A percentile compares a stretch with the other conserved stretches of the same genome.
Evolutionary conservation across 2,797 vertebrate genomes (phyloP).

Genomic region (Babyrousa celebensis): DNA sequence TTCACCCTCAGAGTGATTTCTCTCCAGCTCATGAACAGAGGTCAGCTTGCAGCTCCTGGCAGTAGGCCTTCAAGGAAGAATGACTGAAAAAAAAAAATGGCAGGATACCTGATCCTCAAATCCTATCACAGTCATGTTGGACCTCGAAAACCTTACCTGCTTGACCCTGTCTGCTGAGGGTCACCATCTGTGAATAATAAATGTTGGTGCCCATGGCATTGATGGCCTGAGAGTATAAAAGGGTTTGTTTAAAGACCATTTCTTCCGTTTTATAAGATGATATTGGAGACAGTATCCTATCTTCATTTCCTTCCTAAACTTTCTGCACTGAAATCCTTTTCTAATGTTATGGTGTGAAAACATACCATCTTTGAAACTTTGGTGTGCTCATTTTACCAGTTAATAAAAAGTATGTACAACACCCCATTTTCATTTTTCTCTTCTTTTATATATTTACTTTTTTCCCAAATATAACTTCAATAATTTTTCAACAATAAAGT

Average conservation of each 20-base stretch:
- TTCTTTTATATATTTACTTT: background rate
- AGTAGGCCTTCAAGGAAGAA: background rate
- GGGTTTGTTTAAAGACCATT: background rate
- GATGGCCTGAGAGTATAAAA: background rate
- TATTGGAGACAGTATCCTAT: background rate
- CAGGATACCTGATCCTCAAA: background rate
- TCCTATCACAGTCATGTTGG: background rate
- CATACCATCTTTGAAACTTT: background rate
- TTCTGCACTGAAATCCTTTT: background rate
- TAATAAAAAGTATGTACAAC: background rate
- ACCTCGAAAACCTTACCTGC: background rate
- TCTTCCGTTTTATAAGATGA: constrained; percentile 13
- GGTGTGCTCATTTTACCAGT: background rate
- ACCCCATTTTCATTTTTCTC: background rate
- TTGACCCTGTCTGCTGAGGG: background rate
- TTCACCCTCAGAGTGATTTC: background rate
- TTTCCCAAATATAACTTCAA: no score
- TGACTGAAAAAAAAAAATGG: background rate
- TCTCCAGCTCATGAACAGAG: background rate
- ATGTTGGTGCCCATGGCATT: background rate
- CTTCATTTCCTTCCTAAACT: background rate
- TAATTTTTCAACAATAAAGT: no score
- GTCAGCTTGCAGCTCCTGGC: background rate
- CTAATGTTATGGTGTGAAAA: background rate
- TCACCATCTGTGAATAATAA: background rate